Conservation (phyloP, 1,140 invertebrate species). For the Zaprionus ghesquierei region DNA sequence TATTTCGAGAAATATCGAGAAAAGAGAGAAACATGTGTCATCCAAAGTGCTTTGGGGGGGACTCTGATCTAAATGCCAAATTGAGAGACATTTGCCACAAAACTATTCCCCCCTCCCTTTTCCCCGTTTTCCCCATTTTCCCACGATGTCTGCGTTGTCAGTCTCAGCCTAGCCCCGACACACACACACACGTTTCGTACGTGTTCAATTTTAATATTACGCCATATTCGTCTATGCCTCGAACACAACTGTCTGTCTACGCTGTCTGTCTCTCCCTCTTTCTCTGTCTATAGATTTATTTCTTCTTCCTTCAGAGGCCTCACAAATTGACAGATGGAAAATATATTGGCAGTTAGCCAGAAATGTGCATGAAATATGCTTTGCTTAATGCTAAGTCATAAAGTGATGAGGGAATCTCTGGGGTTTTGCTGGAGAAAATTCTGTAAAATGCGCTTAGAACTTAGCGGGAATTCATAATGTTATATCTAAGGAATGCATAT, state of each 20-base stretch:
- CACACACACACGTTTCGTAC: conserved; percentile 56
- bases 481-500: too few species aligned
- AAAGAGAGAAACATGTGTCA: conserved; percentile 50
- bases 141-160: background rate
- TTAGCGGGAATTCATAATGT: too few species aligned
- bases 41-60: conserved; percentile 9
- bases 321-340: conserved; percentile 37
- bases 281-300: background rate
- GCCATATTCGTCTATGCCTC: conserved; percentile 40
- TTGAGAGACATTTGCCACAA: conserved; percentile 14
- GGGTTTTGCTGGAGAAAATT: background rate
- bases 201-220: conserved; percentile 65
- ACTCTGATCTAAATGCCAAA: conserved; percentile 19
- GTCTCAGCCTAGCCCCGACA: too few species aligned
- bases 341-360: conserved; percentile 32
- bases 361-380: background rate
- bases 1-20: background rate
- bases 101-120: conserved; percentile 21
- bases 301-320: conserved; percentile 15
- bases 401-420: background rate
- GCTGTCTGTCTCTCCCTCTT: conserved; percentile 2
- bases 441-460: background rate
- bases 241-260: conserved; percentile 31
- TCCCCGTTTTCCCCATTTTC: background rate
- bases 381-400: conserved; percentile 4